These are phyloP conservation scores for Mnemiopsis leidyi DNA, from an alignment of 37 sponge, comb jelly and placozoan genomes.

Conservation along the genomic window DNA sequence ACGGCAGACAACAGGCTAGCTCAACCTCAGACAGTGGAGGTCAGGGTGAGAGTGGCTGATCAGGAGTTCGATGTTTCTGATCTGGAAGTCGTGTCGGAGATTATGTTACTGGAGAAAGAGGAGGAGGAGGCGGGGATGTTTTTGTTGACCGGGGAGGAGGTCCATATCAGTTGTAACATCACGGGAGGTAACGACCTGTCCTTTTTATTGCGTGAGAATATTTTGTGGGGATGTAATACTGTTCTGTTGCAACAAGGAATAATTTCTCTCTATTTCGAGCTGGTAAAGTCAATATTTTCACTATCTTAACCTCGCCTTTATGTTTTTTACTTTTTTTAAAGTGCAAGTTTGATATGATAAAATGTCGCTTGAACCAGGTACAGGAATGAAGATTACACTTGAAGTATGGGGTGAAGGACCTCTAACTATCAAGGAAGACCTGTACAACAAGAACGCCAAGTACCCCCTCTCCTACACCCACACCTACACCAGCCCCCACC, in stretches of 20 bases:
- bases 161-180: neutral
- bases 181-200: too few species aligned
- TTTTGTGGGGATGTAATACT: too few species aligned
- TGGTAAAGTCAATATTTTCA: neutral
- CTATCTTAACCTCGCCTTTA: neutral
- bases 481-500: neutral
- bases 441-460: conserved; percentile 25
- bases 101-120: neutral
- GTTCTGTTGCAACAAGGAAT: too few species aligned
- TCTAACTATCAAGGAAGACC: neutral
- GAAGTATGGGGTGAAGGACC: too few species aligned
- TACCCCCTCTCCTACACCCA: conserved; percentile 55
- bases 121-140: neutral
- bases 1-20: neutral
- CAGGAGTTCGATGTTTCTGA: conserved; percentile 12
- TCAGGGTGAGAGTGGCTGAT: neutral
- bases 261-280: too few species aligned
- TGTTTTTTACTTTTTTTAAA: neutral
- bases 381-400: neutral
- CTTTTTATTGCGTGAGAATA: too few species aligned
- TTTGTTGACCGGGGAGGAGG: neutral
- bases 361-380: neutral
- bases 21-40: conserved; percentile 4
- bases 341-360: neutral
- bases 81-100: conserved; percentile 17